Conservation (phyloP, 2,113 vertebrate species). For the Hypomesus transpacificus region DNA sequence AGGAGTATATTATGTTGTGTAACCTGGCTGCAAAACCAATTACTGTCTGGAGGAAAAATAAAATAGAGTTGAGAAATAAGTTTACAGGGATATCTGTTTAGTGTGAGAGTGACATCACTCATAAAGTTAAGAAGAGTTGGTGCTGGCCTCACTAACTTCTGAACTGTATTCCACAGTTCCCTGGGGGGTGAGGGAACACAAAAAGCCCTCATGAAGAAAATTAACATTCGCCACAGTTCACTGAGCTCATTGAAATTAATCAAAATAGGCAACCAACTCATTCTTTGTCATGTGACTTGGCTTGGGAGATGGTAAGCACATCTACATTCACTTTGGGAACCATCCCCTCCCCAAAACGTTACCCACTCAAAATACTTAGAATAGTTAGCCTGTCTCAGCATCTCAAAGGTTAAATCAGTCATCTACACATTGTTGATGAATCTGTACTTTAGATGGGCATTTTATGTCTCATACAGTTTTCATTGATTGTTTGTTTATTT, state of each 20-base stretch:
- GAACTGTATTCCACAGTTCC: constrained; percentile 45
- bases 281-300: constrained; percentile 41
- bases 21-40: constrained; percentile 6
- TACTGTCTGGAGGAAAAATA: neutral
- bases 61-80: neutral
- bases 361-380: too few species aligned
- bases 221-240: constrained; percentile 64
- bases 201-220: constrained; percentile 61
- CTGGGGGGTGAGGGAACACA: constrained; percentile 53
- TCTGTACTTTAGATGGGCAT: too few species aligned
- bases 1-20: too few species aligned
- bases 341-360: too few species aligned
- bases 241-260: constrained; percentile 65
- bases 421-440: too few species aligned
- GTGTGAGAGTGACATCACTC: constrained; percentile 36
- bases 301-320: constrained; percentile 26
- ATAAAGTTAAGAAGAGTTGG: constrained; percentile 40
- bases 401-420: too few species aligned
- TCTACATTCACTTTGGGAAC: constrained; percentile 18
- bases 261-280: constrained; percentile 57
- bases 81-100: neutral
- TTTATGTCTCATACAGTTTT: neutral
- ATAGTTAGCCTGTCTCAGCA: too few species aligned
- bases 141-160: constrained; percentile 42
- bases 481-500: neutral